A percentile compares a stretch with the other conserved stretches of the same genome.
These are phyloP conservation scores for Xanthia icteritia DNA, from an alignment of 2,888 invertebrate species.

Conservation along the genomic window DNA sequence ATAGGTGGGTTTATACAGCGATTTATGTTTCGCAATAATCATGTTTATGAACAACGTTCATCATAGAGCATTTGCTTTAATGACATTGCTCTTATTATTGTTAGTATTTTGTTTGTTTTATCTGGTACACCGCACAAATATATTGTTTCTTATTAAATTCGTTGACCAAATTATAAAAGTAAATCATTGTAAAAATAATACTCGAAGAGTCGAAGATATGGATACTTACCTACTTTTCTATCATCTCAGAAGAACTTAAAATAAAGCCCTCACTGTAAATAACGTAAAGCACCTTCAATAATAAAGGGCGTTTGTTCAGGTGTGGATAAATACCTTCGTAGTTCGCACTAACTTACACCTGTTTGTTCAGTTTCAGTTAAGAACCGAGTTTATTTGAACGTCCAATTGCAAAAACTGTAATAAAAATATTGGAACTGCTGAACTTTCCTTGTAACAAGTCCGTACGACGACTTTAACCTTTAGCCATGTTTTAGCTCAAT, in stretches of 20 bases:
- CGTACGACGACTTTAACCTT: conserved; percentile 18
- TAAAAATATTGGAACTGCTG: conserved; percentile 40
- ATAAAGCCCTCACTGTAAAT: conserved; percentile 58
- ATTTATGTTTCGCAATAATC: conserved; percentile 48
- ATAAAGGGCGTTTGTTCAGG: conserved; percentile 73
- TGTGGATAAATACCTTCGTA: conserved; percentile 66
- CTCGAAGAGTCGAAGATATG: background rate
- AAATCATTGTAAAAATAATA: conserved; percentile 14
- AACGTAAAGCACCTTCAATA: conserved; percentile 62
- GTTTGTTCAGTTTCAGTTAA: conserved; percentile 59
- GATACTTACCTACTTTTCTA: background rate
- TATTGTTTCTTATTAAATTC: background rate
- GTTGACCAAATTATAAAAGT: background rate
- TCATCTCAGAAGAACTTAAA: conserved; percentile 37
- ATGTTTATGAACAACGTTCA: conserved; percentile 40
- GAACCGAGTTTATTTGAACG: conserved; percentile 50
- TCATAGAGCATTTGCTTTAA: conserved; percentile 9
- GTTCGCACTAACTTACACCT: conserved; percentile 69
- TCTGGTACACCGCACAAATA: background rate
- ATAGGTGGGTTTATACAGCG: conserved; percentile 54
- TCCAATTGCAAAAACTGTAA: conserved; percentile 36
- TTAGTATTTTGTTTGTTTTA: conserved; percentile 6
- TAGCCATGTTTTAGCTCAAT: conserved; percentile 20
- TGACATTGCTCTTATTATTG: conserved; percentile 39
- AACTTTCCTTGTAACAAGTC: conserved; percentile 37